Base-by-base conservation (phyloP, 1,140 invertebrate species). In the Dolichoris vasculosae region DNA sequence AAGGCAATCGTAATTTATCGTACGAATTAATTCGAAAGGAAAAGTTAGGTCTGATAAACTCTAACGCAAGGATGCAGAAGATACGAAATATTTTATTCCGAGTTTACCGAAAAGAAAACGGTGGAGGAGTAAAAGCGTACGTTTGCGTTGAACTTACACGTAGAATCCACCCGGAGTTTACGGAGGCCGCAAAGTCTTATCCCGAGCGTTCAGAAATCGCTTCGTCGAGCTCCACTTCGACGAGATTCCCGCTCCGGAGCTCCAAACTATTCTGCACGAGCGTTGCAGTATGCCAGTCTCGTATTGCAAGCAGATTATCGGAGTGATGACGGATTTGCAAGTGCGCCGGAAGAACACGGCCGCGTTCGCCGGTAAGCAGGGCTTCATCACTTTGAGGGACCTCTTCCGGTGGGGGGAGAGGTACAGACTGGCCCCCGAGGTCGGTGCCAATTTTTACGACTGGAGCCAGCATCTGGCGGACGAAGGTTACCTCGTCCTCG, bases 221-320 rank as follows among this genome's bases (percentile, higher is more conserved):
- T 99, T 99, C 92, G 97, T 99, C 63, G 98, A 99, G 90, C 93
- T 99, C 9, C 98, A 99, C 92, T 99, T 99, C 92, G 97, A 98
- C 91, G 98, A 99, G 90, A 98, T 99, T 90, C 99, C 99, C 0
- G 93, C 96, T 55, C 90, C 92, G 1, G 99, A 99, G 91, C 92
- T 99, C 59, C 96, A 98, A 92, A 95, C 94, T 23, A 99, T 99
- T 91, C 94, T 99, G 23, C 96, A 99, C 90, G 94, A 97, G 89
- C 94, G 98, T 87, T 99, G 98, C 93, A 94, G 96, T 17, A 96
- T 99, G 89, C 97, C 99, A 7, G 92, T 95, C 6, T 96, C 97
- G 0, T 98, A 99, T 91, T 96, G 97, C 86, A 97, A 97, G 88
- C 98, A 98, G 92, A 97, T 99, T 92, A 97, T 99, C n/a, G 94